Base-by-base conservation (phyloP, 2,888 invertebrate genomes). In the Ochropleura plecta region DNA sequence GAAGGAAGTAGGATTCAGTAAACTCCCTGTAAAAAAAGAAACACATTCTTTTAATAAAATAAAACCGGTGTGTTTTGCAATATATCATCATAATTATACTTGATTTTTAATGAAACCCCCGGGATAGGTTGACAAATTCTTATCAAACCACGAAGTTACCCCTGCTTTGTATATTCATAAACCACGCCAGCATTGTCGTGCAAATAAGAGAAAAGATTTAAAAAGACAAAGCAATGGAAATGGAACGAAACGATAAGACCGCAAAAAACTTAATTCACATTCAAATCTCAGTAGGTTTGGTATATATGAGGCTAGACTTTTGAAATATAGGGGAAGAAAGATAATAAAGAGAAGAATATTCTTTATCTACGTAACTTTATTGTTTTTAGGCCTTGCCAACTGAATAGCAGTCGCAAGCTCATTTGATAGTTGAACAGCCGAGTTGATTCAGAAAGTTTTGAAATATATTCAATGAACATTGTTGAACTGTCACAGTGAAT, bases 211-310 rank as follows among this genome's bases (percentile, higher is more conserved):
- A 67, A 70, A 64, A 82, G 63, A 80, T 72, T 79, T 66, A 48
- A 80, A 70, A n/a, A 83, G 69, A 83, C 84, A 83, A 80, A 72
- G 84, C 72, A 63, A 63, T 76, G 63, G 63, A 80, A 76, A 48
- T 55, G 72, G 66, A 69, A 70, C 49, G 14, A 64, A 20, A 60
- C 70, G 69, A 80, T 81, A 81, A 55, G n/a, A 10, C 42, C 59
- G 66, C 66, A 70, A 70, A 74, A 81, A 77, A 76, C 67, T 76
- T 66, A 63, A 81, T 81, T 81, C 82, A 74, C 49, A 83, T 83
- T 75, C 42, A 81, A 81, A 81, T 79, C 59, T 74, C 49, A 42
- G 60, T 57, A n/a, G 53, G 57, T 63, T 66, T 62, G 64, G 53
- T 7, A 74, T 81, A 59, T 69, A 74, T 73, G 63, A 14, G 68